Evolutionary conservation across 1,140 invertebrate genomes (phyloP).

Genomic region (Alviniconcha marisindica): DNA sequence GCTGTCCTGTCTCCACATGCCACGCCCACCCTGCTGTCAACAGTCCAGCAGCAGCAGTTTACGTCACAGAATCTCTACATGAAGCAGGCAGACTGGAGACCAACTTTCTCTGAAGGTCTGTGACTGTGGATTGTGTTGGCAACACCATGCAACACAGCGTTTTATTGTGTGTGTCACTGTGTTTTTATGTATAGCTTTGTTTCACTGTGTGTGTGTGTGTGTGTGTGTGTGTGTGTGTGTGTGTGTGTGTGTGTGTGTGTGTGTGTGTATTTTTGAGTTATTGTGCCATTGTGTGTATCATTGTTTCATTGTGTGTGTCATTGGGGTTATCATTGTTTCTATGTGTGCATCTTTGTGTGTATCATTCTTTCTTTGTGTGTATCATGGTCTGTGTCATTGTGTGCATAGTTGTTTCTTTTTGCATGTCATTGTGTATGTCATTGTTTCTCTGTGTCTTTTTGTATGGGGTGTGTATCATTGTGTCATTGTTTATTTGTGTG

Average conservation of each 20-base stretch:
- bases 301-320: background rate
- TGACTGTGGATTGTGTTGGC: no score
- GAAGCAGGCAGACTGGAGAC: conserved; percentile 66
- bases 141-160: no score
- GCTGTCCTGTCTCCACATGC: conserved; percentile 68
- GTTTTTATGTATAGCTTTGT: no score
- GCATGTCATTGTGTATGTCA: no score
- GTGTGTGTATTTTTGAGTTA: background rate
- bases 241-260: conserved; percentile 1
- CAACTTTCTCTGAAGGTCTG: conserved; percentile 68
- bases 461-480: no score
- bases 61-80: conserved; percentile 67
- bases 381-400: no score
- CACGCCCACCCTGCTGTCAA: conserved; percentile 51
- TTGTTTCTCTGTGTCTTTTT: no score
- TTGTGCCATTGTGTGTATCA: background rate
- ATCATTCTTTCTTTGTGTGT: no score
- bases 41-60: conserved; percentile 66
- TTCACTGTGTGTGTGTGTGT: background rate
- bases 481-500: no score
- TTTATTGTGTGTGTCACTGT: no score
- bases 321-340: no score
- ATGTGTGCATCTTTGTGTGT: background rate
- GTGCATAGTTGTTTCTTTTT: no score
- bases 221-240: conserved; percentile 14